Percentiles rank a stretch among this genome's conserved stretches.
Evolutionary conservation across 2,888 invertebrate species (phyloP).

Genomic region (Cylindroiulus punctatus): DNA sequence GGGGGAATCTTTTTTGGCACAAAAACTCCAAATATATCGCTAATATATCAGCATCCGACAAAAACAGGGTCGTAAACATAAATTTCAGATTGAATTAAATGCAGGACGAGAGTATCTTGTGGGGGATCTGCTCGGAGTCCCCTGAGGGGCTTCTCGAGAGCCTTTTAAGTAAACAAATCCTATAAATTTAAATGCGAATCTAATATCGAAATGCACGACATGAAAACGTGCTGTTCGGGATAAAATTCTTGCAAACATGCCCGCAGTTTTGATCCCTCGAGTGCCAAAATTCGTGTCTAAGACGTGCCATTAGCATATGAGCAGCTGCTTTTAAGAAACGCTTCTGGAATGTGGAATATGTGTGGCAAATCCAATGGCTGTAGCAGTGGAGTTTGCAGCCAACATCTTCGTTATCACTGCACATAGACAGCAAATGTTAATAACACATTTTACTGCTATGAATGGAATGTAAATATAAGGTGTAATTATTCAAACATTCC

Average conservation of each 20-base stretch:
- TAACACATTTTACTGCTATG: too few relatives aligned
- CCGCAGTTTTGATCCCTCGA: too few relatives aligned
- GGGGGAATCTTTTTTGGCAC: not conserved
- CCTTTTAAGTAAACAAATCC: not conserved
- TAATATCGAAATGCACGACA: not conserved
- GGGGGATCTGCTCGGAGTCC: not conserved
- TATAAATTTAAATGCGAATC: slow-evolving; percentile 7
- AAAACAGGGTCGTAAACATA: slow-evolving; percentile 13
- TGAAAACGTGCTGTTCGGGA: not conserved
- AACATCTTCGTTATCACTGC: too few relatives aligned
- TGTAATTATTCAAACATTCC: too few relatives aligned
- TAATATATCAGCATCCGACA: slow-evolving; percentile 18
- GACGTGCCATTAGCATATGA: too few relatives aligned
- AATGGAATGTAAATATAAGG: too few relatives aligned
- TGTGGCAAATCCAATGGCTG: too few relatives aligned
- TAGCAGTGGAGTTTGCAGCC: too few relatives aligned
- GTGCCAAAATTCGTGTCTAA: too few relatives aligned
- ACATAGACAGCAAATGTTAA: too few relatives aligned
- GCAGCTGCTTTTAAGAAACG: too few relatives aligned
- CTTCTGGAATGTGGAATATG: too few relatives aligned
- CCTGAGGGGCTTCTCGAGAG: not conserved
- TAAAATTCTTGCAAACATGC: not conserved
- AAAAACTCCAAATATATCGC: not conserved
- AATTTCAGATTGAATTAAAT: slow-evolving; percentile 32
- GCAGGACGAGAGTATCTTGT: not conserved